These are phyloP conservation scores for Meloe dianella DNA, from an alignment of 2,888 invertebrate species.

Conservation along the genomic window DNA sequence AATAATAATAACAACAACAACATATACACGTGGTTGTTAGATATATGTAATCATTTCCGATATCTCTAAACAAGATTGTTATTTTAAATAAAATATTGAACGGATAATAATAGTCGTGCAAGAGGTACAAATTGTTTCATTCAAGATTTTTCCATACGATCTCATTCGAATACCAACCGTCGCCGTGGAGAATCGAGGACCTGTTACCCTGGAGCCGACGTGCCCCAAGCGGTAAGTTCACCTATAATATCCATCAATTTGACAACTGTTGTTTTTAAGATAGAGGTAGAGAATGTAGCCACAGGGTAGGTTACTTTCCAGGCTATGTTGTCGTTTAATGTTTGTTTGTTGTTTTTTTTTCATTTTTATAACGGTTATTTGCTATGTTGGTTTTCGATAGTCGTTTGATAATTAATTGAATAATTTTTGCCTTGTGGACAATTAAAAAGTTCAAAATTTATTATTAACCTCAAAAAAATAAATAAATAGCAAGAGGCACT, in stretches of 20 bases:
- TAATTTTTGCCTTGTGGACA: not conserved
- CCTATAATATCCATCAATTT: slow-evolving; percentile 25
- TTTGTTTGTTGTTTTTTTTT: slow-evolving; percentile 1
- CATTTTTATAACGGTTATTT: not conserved
- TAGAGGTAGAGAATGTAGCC: slow-evolving; percentile 23
- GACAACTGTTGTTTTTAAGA: slow-evolving; percentile 28
- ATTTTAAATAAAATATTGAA: not conserved
- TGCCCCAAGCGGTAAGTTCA: slow-evolving; percentile 55
- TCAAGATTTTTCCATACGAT: slow-evolving; percentile 52
- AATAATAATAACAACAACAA: not conserved
- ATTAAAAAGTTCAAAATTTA: not conserved
- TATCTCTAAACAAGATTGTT: not conserved
- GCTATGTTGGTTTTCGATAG: not conserved
- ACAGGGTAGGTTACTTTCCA: slow-evolving; percentile 39
- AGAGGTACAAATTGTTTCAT: slow-evolving; percentile 27
- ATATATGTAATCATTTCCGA: not conserved
- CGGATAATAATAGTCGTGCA: not conserved
- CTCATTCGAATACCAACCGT: slow-evolving; percentile 41
- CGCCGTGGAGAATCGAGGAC: slow-evolving; percentile 53
- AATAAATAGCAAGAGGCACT: too few species aligned
- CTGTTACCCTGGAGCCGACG: slow-evolving; percentile 57
- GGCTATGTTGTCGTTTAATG: slow-evolving; percentile 17
- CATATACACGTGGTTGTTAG: slow-evolving; percentile 20
- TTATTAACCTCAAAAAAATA: not conserved
- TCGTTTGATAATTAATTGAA: not conserved